Evolutionary conservation across 2,113 vertebrate genomes (phyloP).

Genomic region (Aegypius monachus): DNA sequence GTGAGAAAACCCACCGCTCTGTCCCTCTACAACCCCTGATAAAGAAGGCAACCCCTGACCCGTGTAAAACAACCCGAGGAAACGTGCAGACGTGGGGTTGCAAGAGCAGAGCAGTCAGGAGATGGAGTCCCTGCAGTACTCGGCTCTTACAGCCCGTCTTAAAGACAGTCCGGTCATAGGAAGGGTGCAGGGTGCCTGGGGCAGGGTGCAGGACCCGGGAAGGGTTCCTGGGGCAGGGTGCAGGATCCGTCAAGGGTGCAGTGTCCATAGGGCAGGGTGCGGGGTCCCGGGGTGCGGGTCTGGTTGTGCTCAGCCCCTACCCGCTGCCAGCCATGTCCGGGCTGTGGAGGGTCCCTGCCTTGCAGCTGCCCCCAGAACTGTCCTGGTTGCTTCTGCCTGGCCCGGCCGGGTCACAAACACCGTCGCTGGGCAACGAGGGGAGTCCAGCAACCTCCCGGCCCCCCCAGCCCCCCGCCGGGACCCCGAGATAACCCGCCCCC

Average conservation of each 20-base stretch:
- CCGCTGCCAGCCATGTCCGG: constrained; percentile 49
- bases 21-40: rapidly evolving
- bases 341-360: constrained; percentile 49
- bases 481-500: background rate
- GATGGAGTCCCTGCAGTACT: background rate
- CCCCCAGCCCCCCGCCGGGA: background rate
- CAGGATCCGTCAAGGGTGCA: background rate
- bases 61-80: rapidly evolving
- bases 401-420: background rate
- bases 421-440: background rate
- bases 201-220: background rate
- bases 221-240: background rate
- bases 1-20: background rate
- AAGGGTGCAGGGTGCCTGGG: background rate
- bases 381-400: background rate
- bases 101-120: background rate
- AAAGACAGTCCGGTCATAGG: rapidly evolving
- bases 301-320: constrained; percentile 67
- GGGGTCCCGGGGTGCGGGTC: background rate
- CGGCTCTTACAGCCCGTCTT: rapidly evolving
- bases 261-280: background rate
- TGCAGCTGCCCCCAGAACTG: background rate
- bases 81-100: rapidly evolving
- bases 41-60: background rate
- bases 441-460: background rate